Evolutionary conservation across 2,113 vertebrate species (phyloP), one percentile per base, ranked within the genome.

Genomic region (Vulpes lagopus): DNA sequence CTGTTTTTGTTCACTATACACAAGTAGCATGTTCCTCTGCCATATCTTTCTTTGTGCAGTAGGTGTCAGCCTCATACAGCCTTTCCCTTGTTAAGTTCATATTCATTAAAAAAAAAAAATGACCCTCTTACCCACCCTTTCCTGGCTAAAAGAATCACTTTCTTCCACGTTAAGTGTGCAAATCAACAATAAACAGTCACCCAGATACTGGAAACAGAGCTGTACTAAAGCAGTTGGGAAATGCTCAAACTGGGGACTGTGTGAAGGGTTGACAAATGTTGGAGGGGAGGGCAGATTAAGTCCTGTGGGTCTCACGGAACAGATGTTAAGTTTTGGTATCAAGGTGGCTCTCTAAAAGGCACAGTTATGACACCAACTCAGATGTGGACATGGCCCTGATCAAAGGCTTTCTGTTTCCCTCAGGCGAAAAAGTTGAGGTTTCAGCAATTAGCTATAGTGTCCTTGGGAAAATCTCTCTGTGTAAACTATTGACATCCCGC

Each of bases 1-100:
- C 35, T 19, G 20, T 32, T 85, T 87, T 76, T 92, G 65, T 78
- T 65, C 60, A 64, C 38, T 78, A 15, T 35, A 30, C 55, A 2
- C 2, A 91, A 60, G 55, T 11, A 64, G 65, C 35, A 19, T 30
- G 43, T 59, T 27, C 35, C 43, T 71, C 11, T 43, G 92, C 60
- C 67, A 74, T 95, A 53, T 79, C 94, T 57, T 32, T 91, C 3
- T 89, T 38, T 62, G 25, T 60, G 38, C 97, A 95, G 95, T 93
- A 98, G 97, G 89, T 97, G 98, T 97, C 97, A 98, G 97, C 73
- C 97, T 96, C 67, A 86, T 91, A 97, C 89, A 98, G 81, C 35
- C 80, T 94, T 98, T 97, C 83, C 92, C 69, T 95, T 86, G 2
- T 57, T 69, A 71, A 87, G 25, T 80, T 7, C 38, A 11, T 11